These are phyloP conservation scores for Acipenser oxyrinchus DNA, from an alignment of 2,797 vertebrate species.

Conservation along the genomic window DNA sequence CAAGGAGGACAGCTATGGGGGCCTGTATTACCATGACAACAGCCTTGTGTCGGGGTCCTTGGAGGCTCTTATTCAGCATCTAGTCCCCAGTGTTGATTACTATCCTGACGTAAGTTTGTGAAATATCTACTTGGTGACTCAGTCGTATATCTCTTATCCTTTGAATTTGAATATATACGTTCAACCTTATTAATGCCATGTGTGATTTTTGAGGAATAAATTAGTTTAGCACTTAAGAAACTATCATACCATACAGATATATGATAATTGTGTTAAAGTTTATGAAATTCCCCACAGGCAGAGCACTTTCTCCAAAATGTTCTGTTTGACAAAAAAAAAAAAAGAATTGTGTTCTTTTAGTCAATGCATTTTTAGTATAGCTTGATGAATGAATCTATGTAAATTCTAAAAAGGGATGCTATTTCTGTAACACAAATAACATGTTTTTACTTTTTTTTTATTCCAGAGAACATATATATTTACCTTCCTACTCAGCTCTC, in stretches of 20 bases:
- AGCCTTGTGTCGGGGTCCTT: conserved; percentile 83
- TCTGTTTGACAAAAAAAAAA: conserved; percentile 18
- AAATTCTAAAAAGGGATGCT: background rate
- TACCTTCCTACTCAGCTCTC: conserved; percentile 88
- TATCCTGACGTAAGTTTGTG: conserved; percentile 80
- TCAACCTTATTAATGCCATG: background rate
- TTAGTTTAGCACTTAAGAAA: too few relatives aligned
- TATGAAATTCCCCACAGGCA: too few relatives aligned
- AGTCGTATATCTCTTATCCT: too few relatives aligned
- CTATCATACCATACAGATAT: too few relatives aligned
- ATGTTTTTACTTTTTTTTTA: conserved; percentile 1
- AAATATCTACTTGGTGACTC: background rate
- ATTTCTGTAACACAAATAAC: background rate
- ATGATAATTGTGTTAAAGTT: too few relatives aligned
- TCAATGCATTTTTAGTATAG: background rate
- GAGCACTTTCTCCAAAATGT: background rate
- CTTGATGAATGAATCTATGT: conserved; percentile 12
- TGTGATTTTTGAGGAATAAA: too few relatives aligned
- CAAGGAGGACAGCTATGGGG: conserved; percentile 68
- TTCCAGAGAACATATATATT: conserved; percentile 86
- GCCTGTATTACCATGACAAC: conserved; percentile 82
- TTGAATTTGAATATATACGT: conserved; percentile 18
- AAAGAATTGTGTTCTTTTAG: background rate
- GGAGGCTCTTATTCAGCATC: conserved; percentile 86
- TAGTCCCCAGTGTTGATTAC: conserved; percentile 83